phyloP scores from a whole-genome alignment of 2,888 invertebrate species.

The Drosophila barbarae region DNA sequence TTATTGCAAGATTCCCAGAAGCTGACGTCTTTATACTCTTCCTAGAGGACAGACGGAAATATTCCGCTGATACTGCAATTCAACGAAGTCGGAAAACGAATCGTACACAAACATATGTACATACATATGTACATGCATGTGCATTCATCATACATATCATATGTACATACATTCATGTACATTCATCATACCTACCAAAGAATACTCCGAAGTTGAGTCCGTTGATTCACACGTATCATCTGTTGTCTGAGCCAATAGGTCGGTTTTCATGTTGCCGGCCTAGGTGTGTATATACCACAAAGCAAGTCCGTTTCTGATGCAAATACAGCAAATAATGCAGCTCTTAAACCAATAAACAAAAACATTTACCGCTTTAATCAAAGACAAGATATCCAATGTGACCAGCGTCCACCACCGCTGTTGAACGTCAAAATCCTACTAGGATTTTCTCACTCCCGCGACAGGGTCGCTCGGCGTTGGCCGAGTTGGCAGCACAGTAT shows the following conservation, averaged over 20 bases:
- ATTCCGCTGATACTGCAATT: neutral
- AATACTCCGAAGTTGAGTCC: neutral
- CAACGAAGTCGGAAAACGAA: neutral
- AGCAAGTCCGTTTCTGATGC: neutral
- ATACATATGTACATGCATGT: too few relatives aligned
- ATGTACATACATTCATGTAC: too few relatives aligned
- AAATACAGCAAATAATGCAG: neutral
- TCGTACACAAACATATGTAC: too few relatives aligned
- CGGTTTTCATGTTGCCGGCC: neutral
- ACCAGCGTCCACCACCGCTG: neutral
- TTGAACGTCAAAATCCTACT: neutral
- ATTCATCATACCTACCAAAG: neutral
- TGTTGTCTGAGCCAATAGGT: neutral
- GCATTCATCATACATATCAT: neutral
- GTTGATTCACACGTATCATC: neutral
- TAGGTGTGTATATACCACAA: neutral
- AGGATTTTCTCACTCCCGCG: neutral
- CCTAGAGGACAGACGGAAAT: neutral
- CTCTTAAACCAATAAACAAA: neutral
- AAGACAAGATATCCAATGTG: neutral
- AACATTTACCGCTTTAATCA: neutral
- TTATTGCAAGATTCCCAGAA: neutral
- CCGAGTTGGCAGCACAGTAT: slow-evolving; percentile 3
- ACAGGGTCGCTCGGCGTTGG: slow-evolving; percentile 15
- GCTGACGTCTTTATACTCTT: neutral